Evolutionary conservation across 2,113 vertebrate species (phyloP).

Genomic region (Clarias macrocephalus): DNA sequence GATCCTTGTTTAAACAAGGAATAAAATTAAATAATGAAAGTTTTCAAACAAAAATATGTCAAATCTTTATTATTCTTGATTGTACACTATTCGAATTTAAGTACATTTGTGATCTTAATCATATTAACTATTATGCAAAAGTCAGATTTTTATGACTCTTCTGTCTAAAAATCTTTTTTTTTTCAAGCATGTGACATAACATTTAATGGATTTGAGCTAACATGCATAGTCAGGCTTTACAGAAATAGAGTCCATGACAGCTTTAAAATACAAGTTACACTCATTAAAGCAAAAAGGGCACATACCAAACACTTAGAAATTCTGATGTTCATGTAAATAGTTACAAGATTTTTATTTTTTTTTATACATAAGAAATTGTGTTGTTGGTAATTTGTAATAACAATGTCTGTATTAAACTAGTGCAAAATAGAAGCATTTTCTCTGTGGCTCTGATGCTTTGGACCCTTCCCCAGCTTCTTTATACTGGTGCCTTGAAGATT

Average conservation of each 20-base stretch:
- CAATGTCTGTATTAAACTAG: background rate
- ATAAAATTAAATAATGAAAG: no score
- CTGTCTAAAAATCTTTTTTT: no score
- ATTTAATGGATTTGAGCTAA: background rate
- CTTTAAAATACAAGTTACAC: background rate
- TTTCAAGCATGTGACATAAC: background rate
- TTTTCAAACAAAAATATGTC: no score
- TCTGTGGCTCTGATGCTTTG: background rate
- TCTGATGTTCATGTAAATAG: background rate
- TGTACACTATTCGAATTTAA: no score
- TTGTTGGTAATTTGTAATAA: background rate
- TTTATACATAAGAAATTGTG: background rate
- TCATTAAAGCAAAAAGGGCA: background rate
- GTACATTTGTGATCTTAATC: no score
- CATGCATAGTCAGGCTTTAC: background rate
- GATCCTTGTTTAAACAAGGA: no score
- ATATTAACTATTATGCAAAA: no score
- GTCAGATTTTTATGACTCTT: no score
- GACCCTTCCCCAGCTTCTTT: background rate
- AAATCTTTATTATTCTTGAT: no score
- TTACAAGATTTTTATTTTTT: background rate
- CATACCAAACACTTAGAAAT: background rate
- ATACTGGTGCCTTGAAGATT: background rate
- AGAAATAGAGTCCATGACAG: background rate
- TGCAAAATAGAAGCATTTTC: background rate